Base-by-base conservation (phyloP, 2,113 vertebrate species). In the Sprattus sprattus region DNA sequence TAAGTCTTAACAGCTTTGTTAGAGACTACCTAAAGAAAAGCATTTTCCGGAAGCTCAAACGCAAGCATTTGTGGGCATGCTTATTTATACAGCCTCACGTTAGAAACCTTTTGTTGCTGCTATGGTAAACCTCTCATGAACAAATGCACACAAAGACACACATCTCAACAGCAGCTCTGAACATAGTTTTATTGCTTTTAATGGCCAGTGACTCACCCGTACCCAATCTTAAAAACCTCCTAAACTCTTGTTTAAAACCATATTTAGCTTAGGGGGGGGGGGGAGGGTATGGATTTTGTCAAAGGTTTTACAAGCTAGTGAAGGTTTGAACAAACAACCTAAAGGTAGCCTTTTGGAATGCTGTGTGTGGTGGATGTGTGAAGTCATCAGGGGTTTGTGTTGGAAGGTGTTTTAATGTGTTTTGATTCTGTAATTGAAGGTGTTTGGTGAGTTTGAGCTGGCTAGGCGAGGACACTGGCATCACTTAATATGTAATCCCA, bases 301-400 rank as follows among this genome's bases (percentile, higher is more conserved):
- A 39, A 32, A 78, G 71, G 3, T 44, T 83, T 83, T 44, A 83
- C 82, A 60, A 32, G 44, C 18, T 18, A 22, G 52, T 44, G n/a
- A 11, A 2, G 52, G 52, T 83, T 83, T 82, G n/a, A 82, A 22
- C 54, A 60, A 60, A 60, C 54, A 60, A 60, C 54, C 18, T 60
- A 60, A 60, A 22, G 54, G 20, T 22, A 60, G 54, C 54, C 54
- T 60, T 60, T 20, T 78, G 71, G 71, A 39, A 39, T 78, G 15
- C 28, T 13, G 28, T 44, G 28, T 78, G 71, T 39, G 39, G 71
- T 39, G 32, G 71, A 78, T 4, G 10, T 78, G 28, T 45, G 44
- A 15, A 45, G 25, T 49, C 46, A 50, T 22, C 32, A 15, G 60
- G 52, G 50, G 47, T 20, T 54, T 81, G 28, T 4, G 71, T 39